Evolutionary conservation across 30 jellyfish, hydroid and myxozoan genomes (phyloP).

Genomic region (Pelagia noctiluca): DNA sequence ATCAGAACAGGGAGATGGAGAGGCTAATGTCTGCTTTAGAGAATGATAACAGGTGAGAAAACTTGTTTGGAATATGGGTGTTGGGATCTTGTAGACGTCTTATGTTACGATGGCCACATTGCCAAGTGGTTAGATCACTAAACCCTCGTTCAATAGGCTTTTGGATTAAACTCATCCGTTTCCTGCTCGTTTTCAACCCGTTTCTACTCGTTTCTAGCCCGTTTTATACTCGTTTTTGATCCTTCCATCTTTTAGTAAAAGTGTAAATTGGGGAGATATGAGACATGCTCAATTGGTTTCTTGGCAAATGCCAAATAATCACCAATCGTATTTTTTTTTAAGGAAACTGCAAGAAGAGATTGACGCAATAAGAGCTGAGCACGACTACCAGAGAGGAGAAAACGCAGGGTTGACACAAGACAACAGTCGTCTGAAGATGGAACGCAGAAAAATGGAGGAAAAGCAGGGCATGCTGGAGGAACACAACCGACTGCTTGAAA

Average conservation of each 20-base stretch:
- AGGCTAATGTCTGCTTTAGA: conserved; percentile 34
- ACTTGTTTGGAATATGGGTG: background rate
- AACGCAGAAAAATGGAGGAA: conserved; percentile 59
- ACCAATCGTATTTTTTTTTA: background rate
- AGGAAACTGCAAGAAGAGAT: conserved; percentile 51
- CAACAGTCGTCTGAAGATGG: conserved; percentile 50
- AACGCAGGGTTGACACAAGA: conserved; percentile 15
- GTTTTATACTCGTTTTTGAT: background rate
- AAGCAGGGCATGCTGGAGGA: conserved; percentile 76
- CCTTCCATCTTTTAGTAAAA: background rate
- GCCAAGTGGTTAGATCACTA: background rate
- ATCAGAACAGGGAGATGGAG: conserved; percentile 64
- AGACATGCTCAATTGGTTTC: background rate
- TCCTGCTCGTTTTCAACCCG: background rate
- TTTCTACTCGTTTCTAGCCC: background rate
- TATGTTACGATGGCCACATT: background rate
- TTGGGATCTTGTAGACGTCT: too few species aligned
- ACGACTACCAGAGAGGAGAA: background rate
- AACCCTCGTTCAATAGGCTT: background rate
- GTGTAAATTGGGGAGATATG: background rate
- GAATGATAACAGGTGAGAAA: conserved; percentile 68
- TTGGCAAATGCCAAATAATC: too few species aligned
- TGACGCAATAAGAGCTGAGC: conserved; percentile 24
- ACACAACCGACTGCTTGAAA: conserved; percentile 78
- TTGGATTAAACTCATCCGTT: background rate